phyloP scores from a whole-genome alignment of 1,140 invertebrate species.

The Octopus bimaculoides region DNA sequence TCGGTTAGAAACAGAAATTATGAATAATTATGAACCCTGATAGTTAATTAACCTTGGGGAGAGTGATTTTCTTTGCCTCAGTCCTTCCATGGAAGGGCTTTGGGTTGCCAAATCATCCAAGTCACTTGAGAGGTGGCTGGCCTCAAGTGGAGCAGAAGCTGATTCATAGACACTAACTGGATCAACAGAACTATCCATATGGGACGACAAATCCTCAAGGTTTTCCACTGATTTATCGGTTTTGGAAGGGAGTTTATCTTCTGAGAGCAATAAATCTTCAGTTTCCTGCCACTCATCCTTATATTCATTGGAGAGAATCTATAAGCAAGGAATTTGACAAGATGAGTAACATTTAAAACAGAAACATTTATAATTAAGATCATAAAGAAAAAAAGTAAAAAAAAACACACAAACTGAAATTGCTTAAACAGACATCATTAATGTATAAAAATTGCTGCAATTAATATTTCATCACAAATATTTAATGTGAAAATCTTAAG shows the following conservation, averaged over 20 bases:
- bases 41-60: not conserved
- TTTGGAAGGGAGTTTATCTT: not conserved
- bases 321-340: not conserved
- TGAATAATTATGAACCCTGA: too few species aligned
- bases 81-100: not conserved
- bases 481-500: too few species aligned
- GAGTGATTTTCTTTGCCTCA: conserved; percentile 12
- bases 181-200: too few species aligned
- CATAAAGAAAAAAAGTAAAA: too few species aligned
- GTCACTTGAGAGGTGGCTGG: not conserved
- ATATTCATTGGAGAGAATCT: not conserved
- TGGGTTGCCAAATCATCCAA: not conserved
- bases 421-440: too few species aligned
- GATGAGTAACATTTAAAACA: not conserved
- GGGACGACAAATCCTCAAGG: too few species aligned
- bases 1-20: too few species aligned
- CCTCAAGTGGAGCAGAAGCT: not conserved
- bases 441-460: too few species aligned
- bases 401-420: too few species aligned
- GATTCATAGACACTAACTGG: too few species aligned
- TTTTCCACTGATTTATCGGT: too few species aligned
- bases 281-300: not conserved
- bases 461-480: too few species aligned
- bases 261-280: not conserved
- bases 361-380: not conserved